phyloP scores from a whole-genome alignment of 2,888 invertebrate species.

The Deilephila elpenor region DNA sequence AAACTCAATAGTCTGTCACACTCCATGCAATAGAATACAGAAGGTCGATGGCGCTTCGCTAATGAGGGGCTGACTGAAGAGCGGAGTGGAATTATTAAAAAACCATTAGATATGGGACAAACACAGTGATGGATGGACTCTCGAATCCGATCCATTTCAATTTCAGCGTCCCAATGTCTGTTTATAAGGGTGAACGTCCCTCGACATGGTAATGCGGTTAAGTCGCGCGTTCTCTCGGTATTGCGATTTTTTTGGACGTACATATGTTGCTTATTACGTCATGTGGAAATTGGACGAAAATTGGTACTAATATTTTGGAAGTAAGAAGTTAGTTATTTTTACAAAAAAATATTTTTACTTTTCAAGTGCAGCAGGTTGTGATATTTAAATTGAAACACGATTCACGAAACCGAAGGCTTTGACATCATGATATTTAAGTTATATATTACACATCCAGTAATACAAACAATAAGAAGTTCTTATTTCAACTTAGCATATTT shows the following conservation, averaged over 20 bases:
- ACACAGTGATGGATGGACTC: constrained; percentile 79
- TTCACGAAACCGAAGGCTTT: too few species aligned
- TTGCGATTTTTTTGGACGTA: constrained; percentile 39
- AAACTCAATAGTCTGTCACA: constrained; percentile 80
- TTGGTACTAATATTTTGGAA: background rate
- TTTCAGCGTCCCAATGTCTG: constrained; percentile 67
- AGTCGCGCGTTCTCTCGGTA: constrained; percentile 54
- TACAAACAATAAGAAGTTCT: too few species aligned
- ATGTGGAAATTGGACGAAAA: background rate
- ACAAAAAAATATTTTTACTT: too few species aligned
- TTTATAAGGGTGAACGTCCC: constrained; percentile 75
- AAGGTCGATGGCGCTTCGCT: constrained; percentile 70
- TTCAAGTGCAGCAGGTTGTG: too few species aligned
- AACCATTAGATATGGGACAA: constrained; percentile 80
- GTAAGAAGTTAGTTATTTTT: too few species aligned
- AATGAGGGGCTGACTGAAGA: constrained; percentile 66
- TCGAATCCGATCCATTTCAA: constrained; percentile 83
- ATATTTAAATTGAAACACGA: too few species aligned
- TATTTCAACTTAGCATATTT: too few species aligned
- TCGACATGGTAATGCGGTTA: constrained; percentile 68
- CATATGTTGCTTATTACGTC: constrained; percentile 36
- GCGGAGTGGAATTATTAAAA: constrained; percentile 80
- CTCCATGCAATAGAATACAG: constrained; percentile 61
- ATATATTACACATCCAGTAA: too few species aligned
- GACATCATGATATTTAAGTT: too few species aligned